Evolutionary conservation across 2,888 invertebrate species (phyloP), one percentile per base, ranked within the genome.

Genomic region (Ennomos fuscantarius): DNA sequence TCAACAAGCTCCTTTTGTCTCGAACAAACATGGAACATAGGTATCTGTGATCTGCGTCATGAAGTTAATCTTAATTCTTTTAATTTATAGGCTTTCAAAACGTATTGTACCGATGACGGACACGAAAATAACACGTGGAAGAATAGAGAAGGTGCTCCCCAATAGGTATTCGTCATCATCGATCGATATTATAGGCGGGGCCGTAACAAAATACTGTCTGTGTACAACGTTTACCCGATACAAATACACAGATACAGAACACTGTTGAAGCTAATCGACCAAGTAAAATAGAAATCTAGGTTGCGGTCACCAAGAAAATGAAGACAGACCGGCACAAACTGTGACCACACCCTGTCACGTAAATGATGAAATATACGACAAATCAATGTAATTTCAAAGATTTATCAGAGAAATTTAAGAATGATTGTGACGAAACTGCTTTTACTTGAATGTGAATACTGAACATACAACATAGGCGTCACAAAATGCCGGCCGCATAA

Each of bases 401-500:
- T 46, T 36, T 31, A 5, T 9, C 47, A 54, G 60, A 37, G 31
- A 33, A 59, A 57, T 63, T 10, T 33, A 52, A 52, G 24, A 37
- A 34, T 8, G 43, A 49, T 36, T 10, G 31, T 46, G 40, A 39
- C 34, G 37, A 36, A 8, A 43, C 43, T 13, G 46, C 10, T 44
- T 41, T 54, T 44, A 54, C 43, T 52, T 8, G 41, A 47, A 24
- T 35, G 24, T 70, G 71, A 24, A 24, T 6, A 24, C 24, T 24
- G 24, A 15, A n/a, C n/a, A n/a, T 6, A 24, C 24, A 72, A 69
- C 66, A 62, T 65, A 66, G 70, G 84, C 83, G 82, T 84, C 82
- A 89, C 91, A 91, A 91, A 89, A 91, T 91, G 91, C 91, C 91
- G 91, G 91, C 88, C 81, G 86, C 83, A 68, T 72, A 64, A 61